Conservation (phyloP, 2,888 invertebrate species). For the Seira musarum region DNA sequence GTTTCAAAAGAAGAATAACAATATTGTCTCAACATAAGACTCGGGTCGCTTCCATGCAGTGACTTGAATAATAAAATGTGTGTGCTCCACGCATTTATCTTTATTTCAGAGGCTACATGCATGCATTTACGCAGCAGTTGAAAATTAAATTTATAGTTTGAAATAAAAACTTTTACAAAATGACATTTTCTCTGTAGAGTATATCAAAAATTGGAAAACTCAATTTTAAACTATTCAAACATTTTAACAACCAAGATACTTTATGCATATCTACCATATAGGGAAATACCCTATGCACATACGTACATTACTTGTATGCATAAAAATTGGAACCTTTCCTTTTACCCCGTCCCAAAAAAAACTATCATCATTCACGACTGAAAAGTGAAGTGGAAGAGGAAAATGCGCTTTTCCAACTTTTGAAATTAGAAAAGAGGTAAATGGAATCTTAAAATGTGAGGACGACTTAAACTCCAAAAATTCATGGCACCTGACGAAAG, state of each 20-base stretch:
- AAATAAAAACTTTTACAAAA: not conserved
- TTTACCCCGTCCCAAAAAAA: not conserved
- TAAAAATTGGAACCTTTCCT: not conserved
- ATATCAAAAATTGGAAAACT: constrained; percentile 1
- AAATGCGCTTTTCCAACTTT: too few relatives aligned
- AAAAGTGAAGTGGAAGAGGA: too few relatives aligned
- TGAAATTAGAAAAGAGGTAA: too few relatives aligned
- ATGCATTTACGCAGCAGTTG: not conserved
- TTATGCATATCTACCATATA: too few relatives aligned
- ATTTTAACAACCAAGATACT: not conserved
- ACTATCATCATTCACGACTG: too few relatives aligned
- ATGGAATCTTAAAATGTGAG: not conserved
- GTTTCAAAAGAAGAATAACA: not conserved
- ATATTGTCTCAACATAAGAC: not conserved
- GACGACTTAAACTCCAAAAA: not conserved
- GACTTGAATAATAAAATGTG: not conserved
- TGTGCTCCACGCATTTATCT: constrained; percentile 1
- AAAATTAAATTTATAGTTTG: constrained; percentile 11
- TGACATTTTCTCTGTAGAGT: not conserved
- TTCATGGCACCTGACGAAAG: too few relatives aligned
- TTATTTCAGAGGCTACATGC: not conserved
- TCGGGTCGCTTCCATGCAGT: not conserved
- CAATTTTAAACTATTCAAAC: constrained; percentile 2
- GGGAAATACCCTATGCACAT: not conserved
- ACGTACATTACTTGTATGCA: not conserved